Evolutionary conservation across 2,888 invertebrate species (phyloP).

Genomic region (Ernsta delagoae): DNA sequence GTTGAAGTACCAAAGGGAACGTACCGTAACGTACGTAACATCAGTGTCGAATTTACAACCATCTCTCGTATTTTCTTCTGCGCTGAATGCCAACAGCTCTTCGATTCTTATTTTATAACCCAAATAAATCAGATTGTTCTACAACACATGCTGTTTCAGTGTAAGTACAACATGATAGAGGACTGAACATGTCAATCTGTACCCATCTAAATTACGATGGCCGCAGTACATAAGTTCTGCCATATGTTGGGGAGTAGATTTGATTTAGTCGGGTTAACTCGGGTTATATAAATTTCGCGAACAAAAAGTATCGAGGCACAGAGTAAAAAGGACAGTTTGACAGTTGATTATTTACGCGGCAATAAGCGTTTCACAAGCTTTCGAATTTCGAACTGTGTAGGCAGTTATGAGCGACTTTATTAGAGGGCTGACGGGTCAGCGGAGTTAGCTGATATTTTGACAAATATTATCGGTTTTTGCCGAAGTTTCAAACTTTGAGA

Average conservation of each 20-base stretch:
- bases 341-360: slow-evolving; percentile 26
- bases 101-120: slow-evolving; percentile 49
- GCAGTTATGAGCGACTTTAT: slow-evolving; percentile 13
- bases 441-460: slow-evolving; percentile 7
- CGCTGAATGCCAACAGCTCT: slow-evolving; percentile 52
- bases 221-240: slow-evolving; percentile 40
- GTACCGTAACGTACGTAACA: too few species aligned
- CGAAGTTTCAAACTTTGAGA: neutral
- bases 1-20: too few species aligned
- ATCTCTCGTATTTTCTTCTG: slow-evolving; percentile 3
- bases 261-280: slow-evolving; percentile 69
- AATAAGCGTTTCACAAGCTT: slow-evolving; percentile 26
- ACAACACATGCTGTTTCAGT: slow-evolving; percentile 47
- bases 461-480: too few species aligned
- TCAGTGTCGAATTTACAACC: too few species aligned
- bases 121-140: slow-evolving; percentile 45
- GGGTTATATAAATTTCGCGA: slow-evolving; percentile 60
- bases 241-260: slow-evolving; percentile 62
- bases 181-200: slow-evolving; percentile 67
- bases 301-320: slow-evolving; percentile 26
- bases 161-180: slow-evolving; percentile 53
- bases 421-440: slow-evolving; percentile 12
- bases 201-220: slow-evolving; percentile 58
- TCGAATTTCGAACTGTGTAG: slow-evolving; percentile 26
- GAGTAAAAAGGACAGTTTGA: slow-evolving; percentile 24